Conservation (phyloP, 2,113 vertebrate genomes). For the Hyla sarda region DNA sequence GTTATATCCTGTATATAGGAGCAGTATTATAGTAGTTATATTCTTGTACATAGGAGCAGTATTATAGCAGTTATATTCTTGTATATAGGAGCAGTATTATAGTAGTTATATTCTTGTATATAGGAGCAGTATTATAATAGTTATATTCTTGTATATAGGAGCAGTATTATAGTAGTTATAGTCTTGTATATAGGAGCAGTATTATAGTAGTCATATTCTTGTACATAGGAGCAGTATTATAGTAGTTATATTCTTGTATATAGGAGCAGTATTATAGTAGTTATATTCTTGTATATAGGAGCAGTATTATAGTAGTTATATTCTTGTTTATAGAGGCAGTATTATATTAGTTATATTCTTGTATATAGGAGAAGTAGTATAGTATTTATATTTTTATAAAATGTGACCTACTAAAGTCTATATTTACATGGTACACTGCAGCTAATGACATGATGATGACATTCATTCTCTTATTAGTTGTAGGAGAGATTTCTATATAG, state of each 20-base stretch:
- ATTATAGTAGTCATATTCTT: background rate
- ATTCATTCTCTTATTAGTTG: too few relatives aligned
- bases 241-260: slow-evolving; percentile 4
- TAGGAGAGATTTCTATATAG: background rate
- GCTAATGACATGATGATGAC: too few relatives aligned
- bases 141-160: background rate
- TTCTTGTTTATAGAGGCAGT: background rate
- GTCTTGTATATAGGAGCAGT: background rate
- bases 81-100: background rate
- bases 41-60: background rate
- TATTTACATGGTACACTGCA: too few relatives aligned
- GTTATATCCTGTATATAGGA: background rate
- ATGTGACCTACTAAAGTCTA: too few relatives aligned
- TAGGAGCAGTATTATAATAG: background rate
- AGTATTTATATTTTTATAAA: background rate
- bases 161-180: background rate
- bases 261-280: background rate
- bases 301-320: background rate
- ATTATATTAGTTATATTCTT: background rate
- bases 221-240: background rate
- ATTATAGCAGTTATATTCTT: background rate
- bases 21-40: background rate
- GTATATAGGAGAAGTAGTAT: background rate
- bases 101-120: background rate
- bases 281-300: background rate